Conservation (phyloP, 2,888 invertebrate genomes). For the Sinohyriopsis cumingii region DNA sequence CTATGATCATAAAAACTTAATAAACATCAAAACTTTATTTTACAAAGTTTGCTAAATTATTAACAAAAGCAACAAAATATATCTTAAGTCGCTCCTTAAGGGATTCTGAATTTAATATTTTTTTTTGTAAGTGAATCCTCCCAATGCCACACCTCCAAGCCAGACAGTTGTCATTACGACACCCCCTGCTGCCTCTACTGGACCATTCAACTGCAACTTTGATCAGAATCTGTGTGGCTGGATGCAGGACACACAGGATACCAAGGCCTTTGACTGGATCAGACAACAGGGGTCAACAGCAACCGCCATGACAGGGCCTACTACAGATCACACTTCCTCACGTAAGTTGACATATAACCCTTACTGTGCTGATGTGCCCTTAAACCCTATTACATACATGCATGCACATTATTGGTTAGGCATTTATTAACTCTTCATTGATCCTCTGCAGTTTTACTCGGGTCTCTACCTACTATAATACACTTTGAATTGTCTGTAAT, state of each 20-base stretch:
- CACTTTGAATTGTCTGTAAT: neutral
- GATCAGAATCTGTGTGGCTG: constrained; percentile 59
- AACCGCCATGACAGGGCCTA: constrained; percentile 57
- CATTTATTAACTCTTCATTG: neutral
- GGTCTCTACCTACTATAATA: neutral
- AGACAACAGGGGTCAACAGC: constrained; percentile 44
- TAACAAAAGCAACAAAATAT: no score
- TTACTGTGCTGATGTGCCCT: no score
- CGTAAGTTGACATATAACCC: constrained; percentile 19
- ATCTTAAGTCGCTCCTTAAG: no score
- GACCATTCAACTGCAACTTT: constrained; percentile 58
- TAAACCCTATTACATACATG: no score
- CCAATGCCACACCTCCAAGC: constrained; percentile 24
- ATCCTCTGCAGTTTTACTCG: neutral
- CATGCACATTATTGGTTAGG: neutral
- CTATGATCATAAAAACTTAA: no score
- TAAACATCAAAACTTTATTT: no score
- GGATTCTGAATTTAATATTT: neutral
- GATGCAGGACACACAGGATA: constrained; percentile 45
- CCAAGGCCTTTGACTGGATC: constrained; percentile 57
- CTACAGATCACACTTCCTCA: constrained; percentile 56
- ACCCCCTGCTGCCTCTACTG: constrained; percentile 20
- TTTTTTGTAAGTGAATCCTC: constrained; percentile 32
- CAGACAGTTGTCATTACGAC: constrained; percentile 18
- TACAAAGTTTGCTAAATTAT: no score